A percentile compares a stretch with the other conserved stretches of the same genome.
phyloP scores from a whole-genome alignment of 2,888 invertebrate genomes.

The Pterostichus madidus region DNA sequence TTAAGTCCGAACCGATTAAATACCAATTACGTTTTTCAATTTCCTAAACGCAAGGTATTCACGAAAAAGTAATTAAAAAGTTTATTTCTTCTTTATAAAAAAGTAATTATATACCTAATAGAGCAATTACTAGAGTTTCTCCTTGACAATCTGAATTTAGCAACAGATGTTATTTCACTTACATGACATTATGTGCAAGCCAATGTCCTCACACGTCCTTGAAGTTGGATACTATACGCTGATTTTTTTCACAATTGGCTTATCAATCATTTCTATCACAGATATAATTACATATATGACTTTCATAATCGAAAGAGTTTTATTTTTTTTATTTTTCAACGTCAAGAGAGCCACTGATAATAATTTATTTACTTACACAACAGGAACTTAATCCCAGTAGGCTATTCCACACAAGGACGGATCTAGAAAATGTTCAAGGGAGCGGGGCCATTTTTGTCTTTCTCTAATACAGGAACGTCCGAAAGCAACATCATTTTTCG shows the following conservation, averaged over 20 bases:
- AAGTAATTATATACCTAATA: background rate
- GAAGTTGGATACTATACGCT: background rate
- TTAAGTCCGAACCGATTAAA: background rate
- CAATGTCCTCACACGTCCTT: background rate
- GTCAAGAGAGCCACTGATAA: too few species aligned
- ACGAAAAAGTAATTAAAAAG: conserved; percentile 4
- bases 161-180: background rate
- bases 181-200: background rate
- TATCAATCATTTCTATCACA: too few species aligned
- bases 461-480: too few species aligned
- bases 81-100: background rate
- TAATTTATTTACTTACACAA: too few species aligned
- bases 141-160: conserved; percentile 11
- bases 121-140: background rate
- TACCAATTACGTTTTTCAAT: background rate
- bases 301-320: too few species aligned
- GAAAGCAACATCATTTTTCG: too few species aligned
- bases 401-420: too few species aligned
- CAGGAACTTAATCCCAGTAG: too few species aligned
- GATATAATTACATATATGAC: too few species aligned
- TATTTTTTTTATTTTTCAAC: too few species aligned
- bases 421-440: too few species aligned
- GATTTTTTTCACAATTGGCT: background rate
- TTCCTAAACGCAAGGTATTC: conserved; percentile 1
- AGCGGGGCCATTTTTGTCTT: too few species aligned